Evolutionary conservation across 2,888 invertebrate genomes (phyloP).

Genomic region (Cartodere bifasciata): DNA sequence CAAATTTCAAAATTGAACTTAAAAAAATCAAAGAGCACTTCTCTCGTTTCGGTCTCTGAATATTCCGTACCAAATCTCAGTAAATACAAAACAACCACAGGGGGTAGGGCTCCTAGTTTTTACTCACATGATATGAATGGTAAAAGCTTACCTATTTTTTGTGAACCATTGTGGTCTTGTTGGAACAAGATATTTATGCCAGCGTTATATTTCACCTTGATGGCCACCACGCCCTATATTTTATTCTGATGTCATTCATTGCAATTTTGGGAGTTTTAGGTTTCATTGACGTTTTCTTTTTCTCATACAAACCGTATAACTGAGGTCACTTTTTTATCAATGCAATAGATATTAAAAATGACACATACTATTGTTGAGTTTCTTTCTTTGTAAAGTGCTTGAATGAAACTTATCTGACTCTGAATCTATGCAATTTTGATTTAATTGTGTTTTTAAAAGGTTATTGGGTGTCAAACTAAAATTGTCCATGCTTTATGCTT

Average conservation of each 20-base stretch:
- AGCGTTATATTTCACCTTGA: conserved; percentile 35
- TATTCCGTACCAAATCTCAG: too few relatives aligned
- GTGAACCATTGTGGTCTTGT: conserved; percentile 26
- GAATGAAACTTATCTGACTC: neutral
- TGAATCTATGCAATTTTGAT: neutral
- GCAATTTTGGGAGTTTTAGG: conserved; percentile 26
- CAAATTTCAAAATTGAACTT: too few relatives aligned
- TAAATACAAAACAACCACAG: conserved; percentile 30
- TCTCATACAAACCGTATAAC: too few relatives aligned
- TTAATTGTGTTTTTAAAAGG: neutral
- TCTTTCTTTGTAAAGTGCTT: neutral
- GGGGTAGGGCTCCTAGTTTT: conserved; percentile 35
- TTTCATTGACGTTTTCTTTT: conserved; percentile 24
- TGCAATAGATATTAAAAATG: too few relatives aligned
- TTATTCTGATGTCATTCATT: conserved; percentile 32
- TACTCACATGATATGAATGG: conserved; percentile 31
- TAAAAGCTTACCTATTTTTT: conserved; percentile 32
- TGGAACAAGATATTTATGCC: conserved; percentile 35
- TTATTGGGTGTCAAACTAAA: too few relatives aligned
- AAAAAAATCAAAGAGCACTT: too few relatives aligned
- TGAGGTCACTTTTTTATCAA: too few relatives aligned
- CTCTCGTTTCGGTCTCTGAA: too few relatives aligned
- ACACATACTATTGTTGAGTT: too few relatives aligned
- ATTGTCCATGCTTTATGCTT: too few relatives aligned
- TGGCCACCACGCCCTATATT: conserved; percentile 30